Evolutionary conservation across 2,797 vertebrate genomes (phyloP).

Genomic region (Zenarchopterus dispar): DNA sequence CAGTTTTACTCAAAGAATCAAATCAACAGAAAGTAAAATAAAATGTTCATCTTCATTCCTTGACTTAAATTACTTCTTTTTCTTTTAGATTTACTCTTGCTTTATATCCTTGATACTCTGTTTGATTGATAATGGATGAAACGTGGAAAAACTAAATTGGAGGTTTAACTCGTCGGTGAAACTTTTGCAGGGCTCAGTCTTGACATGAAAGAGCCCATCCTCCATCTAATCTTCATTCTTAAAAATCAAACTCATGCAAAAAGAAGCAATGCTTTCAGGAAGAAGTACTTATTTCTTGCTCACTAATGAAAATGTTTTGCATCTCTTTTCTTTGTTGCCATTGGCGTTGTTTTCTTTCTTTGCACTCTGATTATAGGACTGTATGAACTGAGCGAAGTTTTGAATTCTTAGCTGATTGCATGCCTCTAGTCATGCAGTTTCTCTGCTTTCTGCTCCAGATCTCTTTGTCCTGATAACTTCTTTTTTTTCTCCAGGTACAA

Average conservation of each 20-base stretch:
- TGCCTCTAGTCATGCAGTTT: conserved; percentile 78
- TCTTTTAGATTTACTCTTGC: conserved; percentile 10
- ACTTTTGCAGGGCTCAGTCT: conserved; percentile 46
- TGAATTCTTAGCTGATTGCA: conserved; percentile 81
- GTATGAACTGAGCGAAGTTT: conserved; percentile 72
- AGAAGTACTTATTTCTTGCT: conserved; percentile 65
- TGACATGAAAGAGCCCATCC: conserved; percentile 34
- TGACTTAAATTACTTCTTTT: conserved; percentile 10
- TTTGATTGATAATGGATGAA: conserved; percentile 40
- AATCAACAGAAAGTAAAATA: background rate
- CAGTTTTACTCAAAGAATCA: background rate
- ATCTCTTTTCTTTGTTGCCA: conserved; percentile 60
- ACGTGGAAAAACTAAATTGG: conserved; percentile 28
- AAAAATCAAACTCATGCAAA: conserved; percentile 67
- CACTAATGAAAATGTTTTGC: conserved; percentile 78
- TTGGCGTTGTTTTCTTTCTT: conserved; percentile 70
- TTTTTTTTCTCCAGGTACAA: conserved; percentile 52
- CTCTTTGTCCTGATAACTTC: conserved; percentile 72
- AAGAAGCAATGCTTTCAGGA: conserved; percentile 69
- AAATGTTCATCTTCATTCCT: conserved; percentile 1
- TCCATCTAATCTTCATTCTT: conserved; percentile 53
- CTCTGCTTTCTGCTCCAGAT: conserved; percentile 64
- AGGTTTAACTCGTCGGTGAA: conserved; percentile 35
- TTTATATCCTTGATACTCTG: conserved; percentile 24
- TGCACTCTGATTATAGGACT: conserved; percentile 77